A percentile compares a stretch with the other conserved stretches of the same genome.
Conservation (phyloP, 2,113 vertebrate species). For the Aegypius monachus region DNA sequence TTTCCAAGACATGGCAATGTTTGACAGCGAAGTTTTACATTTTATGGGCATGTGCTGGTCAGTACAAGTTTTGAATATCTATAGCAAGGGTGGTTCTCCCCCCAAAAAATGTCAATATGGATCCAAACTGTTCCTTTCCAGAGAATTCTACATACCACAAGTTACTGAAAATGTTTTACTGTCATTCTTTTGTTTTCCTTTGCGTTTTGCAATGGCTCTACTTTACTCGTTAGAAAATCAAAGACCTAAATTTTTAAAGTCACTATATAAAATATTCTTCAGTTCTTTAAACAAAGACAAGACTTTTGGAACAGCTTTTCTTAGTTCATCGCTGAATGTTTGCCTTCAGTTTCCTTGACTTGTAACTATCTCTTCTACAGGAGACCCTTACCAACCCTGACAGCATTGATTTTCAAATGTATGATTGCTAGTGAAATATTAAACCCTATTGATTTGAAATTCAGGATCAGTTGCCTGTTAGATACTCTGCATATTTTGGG, state of each 20-base stretch:
- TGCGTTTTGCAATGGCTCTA: neutral
- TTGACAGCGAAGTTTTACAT: neutral
- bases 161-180: neutral
- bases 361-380: neutral
- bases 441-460: conserved; percentile 75
- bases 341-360: conserved; percentile 45
- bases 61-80: neutral
- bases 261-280: neutral
- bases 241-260: neutral
- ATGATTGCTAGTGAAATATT: conserved; percentile 75
- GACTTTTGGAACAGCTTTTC: conserved; percentile 17
- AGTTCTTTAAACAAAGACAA: neutral
- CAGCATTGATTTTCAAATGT: conserved; percentile 74
- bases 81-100: rapidly evolving
- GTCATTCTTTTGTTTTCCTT: rapidly evolving
- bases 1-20: neutral
- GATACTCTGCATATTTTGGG: conserved; percentile 63
- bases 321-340: conserved; percentile 9
- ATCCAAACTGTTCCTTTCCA: neutral
- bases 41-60: neutral
- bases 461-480: conserved; percentile 57
- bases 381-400: conserved; percentile 29
- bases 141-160: neutral
- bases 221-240: neutral
- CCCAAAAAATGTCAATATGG: neutral